Percentiles rank a stretch among this genome's conserved stretches.
These are phyloP conservation scores for Phasia obesa DNA, from an alignment of 2,888 invertebrate genomes.

Conservation along the genomic window DNA sequence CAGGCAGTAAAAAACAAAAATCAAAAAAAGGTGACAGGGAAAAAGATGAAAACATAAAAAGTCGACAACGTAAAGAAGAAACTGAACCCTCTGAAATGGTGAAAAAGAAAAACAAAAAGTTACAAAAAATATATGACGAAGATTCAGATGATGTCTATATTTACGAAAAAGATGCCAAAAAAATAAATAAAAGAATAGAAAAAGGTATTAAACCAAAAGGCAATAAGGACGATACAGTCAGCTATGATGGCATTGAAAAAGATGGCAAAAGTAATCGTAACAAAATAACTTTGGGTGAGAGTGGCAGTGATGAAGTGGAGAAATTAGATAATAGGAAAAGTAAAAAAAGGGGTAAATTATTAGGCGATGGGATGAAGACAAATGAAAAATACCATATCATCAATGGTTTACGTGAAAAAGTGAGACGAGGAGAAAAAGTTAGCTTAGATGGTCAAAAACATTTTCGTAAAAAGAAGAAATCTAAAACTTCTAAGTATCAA, in stretches of 20 bases:
- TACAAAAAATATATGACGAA: neutral
- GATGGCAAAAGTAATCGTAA: neutral
- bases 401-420: slow-evolving; percentile 60
- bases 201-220: neutral
- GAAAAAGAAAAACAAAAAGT: neutral
- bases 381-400: slow-evolving; percentile 30
- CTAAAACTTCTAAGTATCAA: neutral
- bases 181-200: neutral
- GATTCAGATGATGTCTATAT: neutral
- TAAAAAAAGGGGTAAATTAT: no score
- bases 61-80: neutral
- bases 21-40: neutral
- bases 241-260: neutral
- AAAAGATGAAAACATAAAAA: neutral
- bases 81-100: neutral
- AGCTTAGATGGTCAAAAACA: neutral
- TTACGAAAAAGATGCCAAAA: neutral
- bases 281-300: neutral
- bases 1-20: neutral
- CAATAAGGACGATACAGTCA: neutral
- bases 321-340: neutral
- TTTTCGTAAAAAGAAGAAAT: neutral
- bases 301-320: neutral
- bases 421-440: slow-evolving; percentile 52
- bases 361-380: no score